phyloP scores from a whole-genome alignment of 2,888 invertebrate genomes.

The Lordiphosa andalusiaca region DNA sequence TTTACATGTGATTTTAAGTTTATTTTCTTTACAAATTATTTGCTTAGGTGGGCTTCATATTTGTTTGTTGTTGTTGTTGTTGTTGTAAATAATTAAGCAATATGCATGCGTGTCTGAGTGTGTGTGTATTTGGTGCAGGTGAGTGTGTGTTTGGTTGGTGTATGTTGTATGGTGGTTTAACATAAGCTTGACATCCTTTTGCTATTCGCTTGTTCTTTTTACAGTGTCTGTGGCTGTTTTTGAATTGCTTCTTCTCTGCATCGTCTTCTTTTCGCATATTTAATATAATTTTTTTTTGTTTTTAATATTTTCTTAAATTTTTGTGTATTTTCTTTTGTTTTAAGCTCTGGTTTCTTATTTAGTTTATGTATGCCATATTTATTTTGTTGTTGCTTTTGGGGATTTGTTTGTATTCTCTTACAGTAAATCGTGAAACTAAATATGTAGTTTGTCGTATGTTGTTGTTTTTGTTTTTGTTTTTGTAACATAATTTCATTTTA shows the following conservation, averaged over 20 bases:
- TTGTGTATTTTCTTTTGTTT: constrained; percentile 24
- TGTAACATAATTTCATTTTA: constrained; percentile 53
- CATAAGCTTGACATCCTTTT: constrained; percentile 51
- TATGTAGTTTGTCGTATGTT: constrained; percentile 22
- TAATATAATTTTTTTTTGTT: constrained; percentile 10
- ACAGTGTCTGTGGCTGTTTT: constrained; percentile 57
- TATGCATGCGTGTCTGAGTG: constrained; percentile 39
- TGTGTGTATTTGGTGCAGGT: constrained; percentile 12
- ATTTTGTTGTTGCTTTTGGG: constrained; percentile 20
- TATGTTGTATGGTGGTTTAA: constrained; percentile 40
- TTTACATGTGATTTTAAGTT: constrained; percentile 14
- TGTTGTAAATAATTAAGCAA: constrained; percentile 45
- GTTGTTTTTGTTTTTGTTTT: constrained; percentile 5
- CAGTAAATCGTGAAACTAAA: constrained; percentile 49
- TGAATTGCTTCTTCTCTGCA: constrained; percentile 37
- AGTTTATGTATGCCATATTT: constrained; percentile 62
- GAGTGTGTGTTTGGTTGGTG: constrained; percentile 20
- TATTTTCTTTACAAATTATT: constrained; percentile 67
- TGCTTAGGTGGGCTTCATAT: constrained; percentile 73
- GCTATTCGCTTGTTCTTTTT: constrained; percentile 57
- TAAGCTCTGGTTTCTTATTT: constrained; percentile 67
- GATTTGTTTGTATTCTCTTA: constrained; percentile 36
- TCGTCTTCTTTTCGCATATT: constrained; percentile 29
- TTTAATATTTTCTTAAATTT: constrained; percentile 26
- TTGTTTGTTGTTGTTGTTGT: constrained; percentile 61